Evolutionary conservation across 2,113 vertebrate species (phyloP).

Genomic region (Excalfactoria chinensis): DNA sequence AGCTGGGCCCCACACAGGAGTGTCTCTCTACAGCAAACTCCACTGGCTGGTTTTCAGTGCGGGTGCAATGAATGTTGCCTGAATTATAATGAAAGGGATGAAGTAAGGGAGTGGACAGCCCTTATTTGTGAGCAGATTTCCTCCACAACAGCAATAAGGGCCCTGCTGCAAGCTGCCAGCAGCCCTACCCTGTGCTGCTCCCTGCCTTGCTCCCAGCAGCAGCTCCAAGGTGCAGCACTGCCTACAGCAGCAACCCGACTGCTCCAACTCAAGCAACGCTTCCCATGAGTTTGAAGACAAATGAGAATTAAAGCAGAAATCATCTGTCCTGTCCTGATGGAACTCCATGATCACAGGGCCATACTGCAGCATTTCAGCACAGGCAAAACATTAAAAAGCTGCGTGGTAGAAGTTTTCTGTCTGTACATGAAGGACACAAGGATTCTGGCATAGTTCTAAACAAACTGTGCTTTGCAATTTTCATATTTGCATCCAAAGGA

Average conservation of each 20-base stretch:
- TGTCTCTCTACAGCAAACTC: conserved; percentile 10
- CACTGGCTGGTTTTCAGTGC: not conserved
- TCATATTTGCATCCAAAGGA: not conserved
- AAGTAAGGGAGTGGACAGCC: not conserved
- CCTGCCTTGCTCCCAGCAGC: rapidly evolving
- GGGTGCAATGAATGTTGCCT: not conserved
- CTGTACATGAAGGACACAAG: not conserved
- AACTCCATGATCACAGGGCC: not conserved
- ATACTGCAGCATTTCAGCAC: too few species aligned
- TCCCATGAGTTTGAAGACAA: rapidly evolving
- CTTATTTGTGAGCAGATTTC: not conserved
- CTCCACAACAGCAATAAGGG: not conserved
- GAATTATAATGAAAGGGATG: not conserved
- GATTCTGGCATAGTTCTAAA: not conserved
- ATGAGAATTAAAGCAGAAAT: not conserved
- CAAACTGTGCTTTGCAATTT: not conserved
- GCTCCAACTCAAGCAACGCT: not conserved
- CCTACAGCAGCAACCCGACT: not conserved
- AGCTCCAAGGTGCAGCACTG: not conserved
- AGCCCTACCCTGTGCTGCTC: not conserved
- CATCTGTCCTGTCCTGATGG: not conserved
- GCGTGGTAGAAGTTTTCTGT: not conserved
- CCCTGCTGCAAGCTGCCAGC: not conserved
- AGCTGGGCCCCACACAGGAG: not conserved
- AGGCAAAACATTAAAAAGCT: not conserved